Base-by-base conservation (phyloP, 1,140 invertebrate species). In the Frieseomelitta varia region DNA sequence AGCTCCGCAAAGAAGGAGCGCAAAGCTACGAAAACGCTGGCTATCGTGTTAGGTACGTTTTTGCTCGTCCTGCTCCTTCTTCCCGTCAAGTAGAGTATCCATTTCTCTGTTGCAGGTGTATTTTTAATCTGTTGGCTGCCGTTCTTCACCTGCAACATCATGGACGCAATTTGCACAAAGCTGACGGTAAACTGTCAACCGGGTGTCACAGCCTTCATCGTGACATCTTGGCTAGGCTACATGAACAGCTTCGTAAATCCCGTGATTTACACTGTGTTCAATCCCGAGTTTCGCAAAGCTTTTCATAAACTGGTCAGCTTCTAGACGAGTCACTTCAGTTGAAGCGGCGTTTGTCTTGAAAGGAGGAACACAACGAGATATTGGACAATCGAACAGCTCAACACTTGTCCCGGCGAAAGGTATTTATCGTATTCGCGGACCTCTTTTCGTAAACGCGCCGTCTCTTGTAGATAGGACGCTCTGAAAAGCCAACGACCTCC, bases 261-360 rank as follows among this genome's bases (percentile, higher is more conserved):
- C 6, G 97, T 99, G 85, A 99, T 99, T 94, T 99, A 99, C 94
- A 99, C 99, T 65, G 99, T 99, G 92, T 99, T 99, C 96, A 99
- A 99, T 95, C 98, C 98, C 8, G 99, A 99, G 95, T 99, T 99
- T 95, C 96, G 99, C 81, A 99, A 99, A 96, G 99, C 99, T 58
- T 99, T 99, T 95, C 98, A 99, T 92, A 99, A 99, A 94, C 97
- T 99, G 83, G 97, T 99, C 89, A 93, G 91, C 87, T 86, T 94
- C 71, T 94, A 90, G 81, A 63, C 67, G 75, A 68, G n/a, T 53
- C 53, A 51, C 72, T 47, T 27, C 19, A 11, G 63, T 19, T 24
- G 30, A 14, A 51, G 56, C 47, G 17, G 24, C 51, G 67, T 73
- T 67, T 55, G 30, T 73, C 77, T 67, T 1, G 77, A 55, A 19